These are phyloP conservation scores for Subanguina moxae DNA, from an alignment of 1,140 invertebrate genomes.

Conservation along the genomic window DNA sequence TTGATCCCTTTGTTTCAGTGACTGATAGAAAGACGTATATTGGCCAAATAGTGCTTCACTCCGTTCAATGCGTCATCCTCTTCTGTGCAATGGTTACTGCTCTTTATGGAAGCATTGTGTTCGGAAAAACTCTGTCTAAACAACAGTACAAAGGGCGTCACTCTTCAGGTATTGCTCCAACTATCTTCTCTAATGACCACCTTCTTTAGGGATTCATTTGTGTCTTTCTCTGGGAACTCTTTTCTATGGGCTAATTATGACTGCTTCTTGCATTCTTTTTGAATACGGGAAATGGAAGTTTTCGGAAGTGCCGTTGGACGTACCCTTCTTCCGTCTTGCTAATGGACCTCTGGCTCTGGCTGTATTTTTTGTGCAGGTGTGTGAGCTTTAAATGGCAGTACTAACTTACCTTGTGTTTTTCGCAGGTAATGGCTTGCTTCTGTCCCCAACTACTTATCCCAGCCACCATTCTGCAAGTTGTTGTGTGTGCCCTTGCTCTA, in stretches of 20 bases:
- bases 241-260: conserved; percentile 53
- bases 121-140: conserved; percentile 31
- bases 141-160: conserved; percentile 24
- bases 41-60: conserved; percentile 53
- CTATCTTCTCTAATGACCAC: conserved; percentile 2
- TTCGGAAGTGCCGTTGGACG: conserved; percentile 48
- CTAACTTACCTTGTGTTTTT: too few relatives aligned
- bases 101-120: conserved; percentile 43
- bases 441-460: conserved; percentile 42
- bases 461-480: conserved; percentile 49
- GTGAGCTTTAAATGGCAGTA: too few relatives aligned
- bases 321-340: conserved; percentile 52
- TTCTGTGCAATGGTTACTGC: conserved; percentile 43
- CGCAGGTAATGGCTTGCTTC: conserved; percentile 20
- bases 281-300: conserved; percentile 58
- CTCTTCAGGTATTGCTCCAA: conserved; percentile 18
- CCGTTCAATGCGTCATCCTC: conserved; percentile 48
- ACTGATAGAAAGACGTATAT: conserved; percentile 38
- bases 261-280: conserved; percentile 55
- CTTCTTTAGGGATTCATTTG: conserved; percentile 47
- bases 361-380: conserved; percentile 53
- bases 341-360: conserved; percentile 56
- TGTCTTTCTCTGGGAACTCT: conserved; percentile 51
- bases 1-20: neutral
- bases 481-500: conserved; percentile 50